Conservation (phyloP, 2,888 invertebrate genomes). For the Miltochrista miniata region DNA sequence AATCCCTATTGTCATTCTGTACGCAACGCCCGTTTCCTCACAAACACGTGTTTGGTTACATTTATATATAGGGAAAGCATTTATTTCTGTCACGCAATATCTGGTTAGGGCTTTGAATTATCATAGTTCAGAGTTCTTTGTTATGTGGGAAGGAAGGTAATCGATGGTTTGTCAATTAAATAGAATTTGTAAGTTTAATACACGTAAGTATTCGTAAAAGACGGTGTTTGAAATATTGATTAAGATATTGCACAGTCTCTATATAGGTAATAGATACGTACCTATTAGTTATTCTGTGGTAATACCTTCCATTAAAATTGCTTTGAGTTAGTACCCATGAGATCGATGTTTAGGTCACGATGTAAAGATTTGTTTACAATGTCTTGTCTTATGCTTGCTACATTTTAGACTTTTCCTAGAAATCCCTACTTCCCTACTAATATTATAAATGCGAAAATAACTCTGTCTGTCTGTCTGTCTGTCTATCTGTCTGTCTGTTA, state of each 20-base stretch:
- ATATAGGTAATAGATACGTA: too few relatives aligned
- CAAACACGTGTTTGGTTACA: constrained; percentile 77
- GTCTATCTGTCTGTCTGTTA: too few relatives aligned
- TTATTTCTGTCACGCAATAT: constrained; percentile 80
- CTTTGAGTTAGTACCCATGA: neutral
- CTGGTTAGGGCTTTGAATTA: constrained; percentile 62
- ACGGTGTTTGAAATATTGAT: constrained; percentile 40
- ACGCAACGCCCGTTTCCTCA: constrained; percentile 72
- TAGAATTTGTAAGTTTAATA: constrained; percentile 56
- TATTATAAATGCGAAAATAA: too few relatives aligned
- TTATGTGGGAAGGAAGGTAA: constrained; percentile 33
- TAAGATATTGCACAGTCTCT: constrained; percentile 36
- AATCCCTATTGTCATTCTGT: constrained; percentile 79
- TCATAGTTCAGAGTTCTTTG: constrained; percentile 53
- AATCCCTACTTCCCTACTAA: too few relatives aligned
- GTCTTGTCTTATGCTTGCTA: too few relatives aligned
- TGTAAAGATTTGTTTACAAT: too few relatives aligned
- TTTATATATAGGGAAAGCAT: constrained; percentile 62
- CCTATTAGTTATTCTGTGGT: too few relatives aligned
- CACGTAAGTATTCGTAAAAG: constrained; percentile 65
- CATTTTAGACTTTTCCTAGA: neutral
- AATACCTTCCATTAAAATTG: too few relatives aligned
- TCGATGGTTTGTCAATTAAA: constrained; percentile 61
- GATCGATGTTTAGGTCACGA: neutral
- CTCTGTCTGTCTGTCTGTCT: too few relatives aligned